These are phyloP conservation scores for Calameuta filiformis DNA, from an alignment of 2,888 invertebrate species.

Conservation along the genomic window DNA sequence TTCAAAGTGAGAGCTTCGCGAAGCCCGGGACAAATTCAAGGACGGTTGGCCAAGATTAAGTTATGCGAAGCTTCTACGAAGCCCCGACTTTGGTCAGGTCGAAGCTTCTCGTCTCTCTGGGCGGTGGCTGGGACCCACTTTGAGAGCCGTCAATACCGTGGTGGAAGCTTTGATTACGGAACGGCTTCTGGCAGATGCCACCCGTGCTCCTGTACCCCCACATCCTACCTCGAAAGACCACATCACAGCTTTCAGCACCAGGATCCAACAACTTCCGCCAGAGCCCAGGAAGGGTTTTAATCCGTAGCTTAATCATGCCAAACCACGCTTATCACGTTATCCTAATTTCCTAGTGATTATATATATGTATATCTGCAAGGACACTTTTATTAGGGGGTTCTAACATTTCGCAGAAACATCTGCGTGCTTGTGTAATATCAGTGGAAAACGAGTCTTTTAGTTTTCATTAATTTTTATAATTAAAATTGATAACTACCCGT, in stretches of 20 bases:
- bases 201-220: neutral
- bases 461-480: neutral
- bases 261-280: conserved; percentile 6
- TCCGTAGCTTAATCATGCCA: conserved; percentile 34
- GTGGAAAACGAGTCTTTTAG: neutral
- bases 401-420: neutral
- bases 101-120: neutral
- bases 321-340: conserved; percentile 23
- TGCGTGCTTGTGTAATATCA: neutral
- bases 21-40: neutral
- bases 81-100: neutral
- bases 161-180: conserved; percentile 19
- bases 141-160: conserved; percentile 32
- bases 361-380: neutral
- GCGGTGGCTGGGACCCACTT: conserved; percentile 20
- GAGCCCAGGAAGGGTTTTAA: neutral
- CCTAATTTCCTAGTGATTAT: conserved; percentile 40
- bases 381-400: neutral
- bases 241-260: conserved; percentile 35
- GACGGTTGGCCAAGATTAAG: neutral
- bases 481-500: neutral
- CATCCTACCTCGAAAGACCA: conserved; percentile 37
- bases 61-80: conserved; percentile 14
- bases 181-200: conserved; percentile 1
- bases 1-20: neutral